These are phyloP conservation scores for Eufriesea mexicana DNA, from an alignment of 1,140 invertebrate genomes.

Conservation along the genomic window DNA sequence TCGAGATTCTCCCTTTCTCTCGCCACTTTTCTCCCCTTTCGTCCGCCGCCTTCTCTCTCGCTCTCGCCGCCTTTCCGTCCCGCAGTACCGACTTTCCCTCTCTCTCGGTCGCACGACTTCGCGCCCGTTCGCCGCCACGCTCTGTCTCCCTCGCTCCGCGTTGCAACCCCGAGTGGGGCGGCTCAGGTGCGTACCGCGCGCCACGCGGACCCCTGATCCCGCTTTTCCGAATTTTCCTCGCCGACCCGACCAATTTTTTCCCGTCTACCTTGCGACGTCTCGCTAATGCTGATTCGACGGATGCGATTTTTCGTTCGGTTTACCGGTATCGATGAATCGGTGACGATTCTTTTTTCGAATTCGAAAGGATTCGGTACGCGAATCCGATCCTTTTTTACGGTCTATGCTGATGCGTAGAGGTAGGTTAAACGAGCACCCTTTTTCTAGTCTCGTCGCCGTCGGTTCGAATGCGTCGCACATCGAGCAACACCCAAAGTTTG, in stretches of 20 bases:
- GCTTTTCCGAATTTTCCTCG: background rate
- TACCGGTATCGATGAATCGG: too few species aligned
- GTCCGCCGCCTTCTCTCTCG: background rate
- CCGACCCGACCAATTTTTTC: too few species aligned
- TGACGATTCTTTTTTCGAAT: background rate
- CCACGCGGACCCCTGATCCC: background rate
- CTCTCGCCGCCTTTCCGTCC: background rate
- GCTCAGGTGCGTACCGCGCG: constrained; percentile 17
- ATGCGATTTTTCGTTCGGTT: too few species aligned
- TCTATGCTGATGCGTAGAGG: too few species aligned
- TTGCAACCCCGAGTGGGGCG: background rate
- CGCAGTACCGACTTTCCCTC: background rate
- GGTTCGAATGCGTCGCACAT: too few species aligned
- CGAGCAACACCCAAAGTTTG: background rate
- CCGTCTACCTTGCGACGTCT: too few species aligned
- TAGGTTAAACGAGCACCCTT: background rate
- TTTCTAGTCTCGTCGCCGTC: background rate
- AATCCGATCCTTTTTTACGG: rapidly evolving
- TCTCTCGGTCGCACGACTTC: constrained; percentile 18
- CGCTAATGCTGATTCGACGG: too few species aligned
- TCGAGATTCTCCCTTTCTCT: background rate
- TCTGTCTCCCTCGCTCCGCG: constrained; percentile 1
- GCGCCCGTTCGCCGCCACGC: background rate
- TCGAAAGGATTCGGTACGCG: background rate
- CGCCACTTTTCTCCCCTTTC: background rate